Percentiles rank a stretch among this genome's conserved stretches.
These are phyloP conservation scores for Drosophila nebulosa DNA, from an alignment of 1,140 invertebrate species.

Conservation along the genomic window DNA sequence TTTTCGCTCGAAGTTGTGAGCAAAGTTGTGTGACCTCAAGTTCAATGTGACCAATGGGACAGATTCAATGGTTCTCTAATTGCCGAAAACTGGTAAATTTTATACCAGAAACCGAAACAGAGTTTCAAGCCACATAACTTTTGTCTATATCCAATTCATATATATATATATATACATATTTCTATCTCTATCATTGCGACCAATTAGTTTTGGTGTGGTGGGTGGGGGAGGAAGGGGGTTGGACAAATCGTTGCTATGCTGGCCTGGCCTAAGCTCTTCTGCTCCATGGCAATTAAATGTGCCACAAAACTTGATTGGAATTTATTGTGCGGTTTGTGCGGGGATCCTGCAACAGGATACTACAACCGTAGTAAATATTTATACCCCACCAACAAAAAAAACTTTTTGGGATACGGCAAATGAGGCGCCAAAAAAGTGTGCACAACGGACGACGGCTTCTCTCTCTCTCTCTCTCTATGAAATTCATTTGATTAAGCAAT, in stretches of 20 bases:
- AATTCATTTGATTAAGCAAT: conserved; percentile 43
- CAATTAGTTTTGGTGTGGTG: conserved; percentile 63
- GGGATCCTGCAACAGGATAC: not conserved
- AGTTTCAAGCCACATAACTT: conserved; percentile 21
- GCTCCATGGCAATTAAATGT: conserved; percentile 54
- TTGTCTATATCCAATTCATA: conserved; percentile 26
- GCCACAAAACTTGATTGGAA: conserved; percentile 68
- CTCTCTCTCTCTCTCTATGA: too few relatives aligned
- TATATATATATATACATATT: conserved; percentile 8
- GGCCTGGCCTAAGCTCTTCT: conserved; percentile 33
- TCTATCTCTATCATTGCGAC: conserved; percentile 18
- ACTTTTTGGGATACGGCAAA: conserved; percentile 25
- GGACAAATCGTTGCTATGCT: conserved; percentile 36
- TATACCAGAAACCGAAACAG: too few relatives aligned
- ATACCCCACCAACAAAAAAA: conserved; percentile 7
- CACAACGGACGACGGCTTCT: not conserved
- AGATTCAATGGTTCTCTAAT: conserved; percentile 15
- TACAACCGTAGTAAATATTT: conserved; percentile 35
- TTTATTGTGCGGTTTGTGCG: conserved; percentile 43
- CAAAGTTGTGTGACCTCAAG: conserved; percentile 32
- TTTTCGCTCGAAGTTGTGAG: not conserved
- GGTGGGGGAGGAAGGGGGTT: too few relatives aligned
- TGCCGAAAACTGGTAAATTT: conserved; percentile 38
- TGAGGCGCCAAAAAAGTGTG: conserved; percentile 16
- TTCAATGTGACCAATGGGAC: conserved; percentile 43